A percentile compares a stretch with the other conserved stretches of the same genome.
Evolutionary conservation across 2,888 invertebrate species (phyloP).

Genomic region (Hirtodrosophila confusa): DNA sequence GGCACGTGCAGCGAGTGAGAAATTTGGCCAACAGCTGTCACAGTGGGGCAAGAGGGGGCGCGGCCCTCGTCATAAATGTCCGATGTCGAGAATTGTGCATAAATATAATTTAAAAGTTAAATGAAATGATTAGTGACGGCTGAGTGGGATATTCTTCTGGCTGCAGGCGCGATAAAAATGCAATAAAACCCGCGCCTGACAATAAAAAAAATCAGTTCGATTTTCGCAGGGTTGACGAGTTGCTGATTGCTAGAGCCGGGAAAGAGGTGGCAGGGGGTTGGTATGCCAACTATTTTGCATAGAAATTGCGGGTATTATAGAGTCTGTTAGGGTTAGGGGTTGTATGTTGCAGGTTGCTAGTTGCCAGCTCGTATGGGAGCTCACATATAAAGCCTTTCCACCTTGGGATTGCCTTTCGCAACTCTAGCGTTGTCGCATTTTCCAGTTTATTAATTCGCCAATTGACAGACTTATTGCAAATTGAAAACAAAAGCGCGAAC

Average conservation of each 20-base stretch:
- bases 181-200: constrained; percentile 71
- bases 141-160: constrained; percentile 52
- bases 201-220: constrained; percentile 54
- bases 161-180: constrained; percentile 79
- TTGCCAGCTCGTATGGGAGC: background rate
- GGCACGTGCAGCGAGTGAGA: constrained; percentile 53
- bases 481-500: constrained; percentile 79
- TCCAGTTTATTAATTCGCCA: constrained; percentile 82
- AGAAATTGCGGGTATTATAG: constrained; percentile 33
- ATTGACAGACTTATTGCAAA: constrained; percentile 81
- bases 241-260: constrained; percentile 15
- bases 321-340: constrained; percentile 24
- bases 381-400: constrained; percentile 9
- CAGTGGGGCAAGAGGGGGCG: constrained; percentile 27
- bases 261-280: constrained; percentile 16
- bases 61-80: constrained; percentile 68
- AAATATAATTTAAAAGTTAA: constrained; percentile 73
- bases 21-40: constrained; percentile 54
- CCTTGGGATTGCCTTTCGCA: constrained; percentile 51
- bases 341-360: constrained; percentile 21
- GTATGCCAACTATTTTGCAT: constrained; percentile 50
- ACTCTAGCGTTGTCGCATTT: constrained; percentile 70
- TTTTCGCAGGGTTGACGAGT: constrained; percentile 66
- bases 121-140: constrained; percentile 81
- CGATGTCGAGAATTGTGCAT: constrained; percentile 47